Percentiles rank a stretch among this genome's conserved stretches.
These are phyloP conservation scores for Ammodytes dubius DNA, from an alignment of 2,113 vertebrate genomes.

Conservation along the genomic window DNA sequence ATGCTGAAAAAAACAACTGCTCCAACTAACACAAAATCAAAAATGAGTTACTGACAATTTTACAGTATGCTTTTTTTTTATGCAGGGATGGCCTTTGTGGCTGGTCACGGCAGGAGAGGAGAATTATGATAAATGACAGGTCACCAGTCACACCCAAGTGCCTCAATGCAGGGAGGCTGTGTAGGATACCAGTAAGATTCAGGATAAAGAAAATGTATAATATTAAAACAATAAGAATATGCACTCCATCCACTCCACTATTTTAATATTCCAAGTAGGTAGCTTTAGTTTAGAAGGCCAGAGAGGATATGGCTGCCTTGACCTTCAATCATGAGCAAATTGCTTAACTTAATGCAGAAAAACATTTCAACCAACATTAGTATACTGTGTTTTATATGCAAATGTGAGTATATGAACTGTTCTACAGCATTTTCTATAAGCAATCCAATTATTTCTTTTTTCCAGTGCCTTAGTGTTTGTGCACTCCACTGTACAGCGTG, in stretches of 20 bases:
- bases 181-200: not conserved
- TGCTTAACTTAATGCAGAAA: not conserved
- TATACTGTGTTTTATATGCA: constrained; percentile 8
- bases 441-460: not conserved
- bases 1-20: constrained; percentile 6
- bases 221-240: not conserved
- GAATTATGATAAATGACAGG: not conserved
- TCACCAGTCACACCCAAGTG: not conserved
- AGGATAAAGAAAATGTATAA: not conserved
- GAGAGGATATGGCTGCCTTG: not conserved
- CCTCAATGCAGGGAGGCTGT: not conserved
- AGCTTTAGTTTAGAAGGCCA: not conserved
- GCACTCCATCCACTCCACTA: not conserved
- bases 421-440: not conserved
- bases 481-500: not conserved
- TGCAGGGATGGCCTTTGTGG: not conserved
- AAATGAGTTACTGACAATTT: not conserved
- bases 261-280: constrained; percentile 3
- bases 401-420: not conserved
- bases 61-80: not conserved
- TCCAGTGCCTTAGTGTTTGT: not conserved
- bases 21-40: not conserved
- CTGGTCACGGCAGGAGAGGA: constrained; percentile 1
- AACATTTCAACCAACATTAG: constrained; percentile 2
- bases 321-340: constrained; percentile 10